Evolutionary conservation across 2,888 invertebrate genomes (phyloP).

Genomic region (Amblyjoppa fuscipennis): DNA sequence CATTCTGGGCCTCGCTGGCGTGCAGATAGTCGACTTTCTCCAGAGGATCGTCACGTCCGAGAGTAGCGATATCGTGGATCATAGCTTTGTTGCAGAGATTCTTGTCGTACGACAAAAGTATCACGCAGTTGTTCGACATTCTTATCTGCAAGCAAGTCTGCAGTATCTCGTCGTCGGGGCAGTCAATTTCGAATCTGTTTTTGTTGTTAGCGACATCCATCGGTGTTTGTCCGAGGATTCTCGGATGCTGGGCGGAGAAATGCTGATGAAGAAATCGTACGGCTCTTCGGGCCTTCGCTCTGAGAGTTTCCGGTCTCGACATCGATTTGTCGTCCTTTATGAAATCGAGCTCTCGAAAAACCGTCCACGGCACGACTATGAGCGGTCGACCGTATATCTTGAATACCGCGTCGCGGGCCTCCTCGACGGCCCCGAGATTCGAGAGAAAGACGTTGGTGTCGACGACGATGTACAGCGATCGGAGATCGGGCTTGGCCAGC

Average conservation of each 20-base stretch:
- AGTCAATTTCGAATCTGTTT: constrained; percentile 76
- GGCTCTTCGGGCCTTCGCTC: constrained; percentile 79
- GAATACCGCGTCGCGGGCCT: constrained; percentile 76
- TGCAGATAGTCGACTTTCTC: constrained; percentile 79
- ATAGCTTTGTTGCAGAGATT: constrained; percentile 84
- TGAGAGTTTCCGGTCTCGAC: constrained; percentile 72
- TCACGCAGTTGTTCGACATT: constrained; percentile 77
- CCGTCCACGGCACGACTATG: constrained; percentile 83
- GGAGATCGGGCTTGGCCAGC: neutral
- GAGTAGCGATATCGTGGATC: constrained; percentile 78
- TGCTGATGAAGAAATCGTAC: constrained; percentile 79
- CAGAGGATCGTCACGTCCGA: constrained; percentile 79
- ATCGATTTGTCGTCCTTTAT: constrained; percentile 80
- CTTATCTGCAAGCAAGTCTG: constrained; percentile 85
- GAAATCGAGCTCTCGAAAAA: constrained; percentile 83
- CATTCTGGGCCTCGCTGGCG: constrained; percentile 66
- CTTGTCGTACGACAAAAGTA: constrained; percentile 83
- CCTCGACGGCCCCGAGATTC: constrained; percentile 78
- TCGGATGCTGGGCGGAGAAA: constrained; percentile 80
- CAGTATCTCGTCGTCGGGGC: constrained; percentile 85
- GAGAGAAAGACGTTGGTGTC: constrained; percentile 85
- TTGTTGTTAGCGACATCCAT: constrained; percentile 78
- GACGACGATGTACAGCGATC: constrained; percentile 80
- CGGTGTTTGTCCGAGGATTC: constrained; percentile 81
- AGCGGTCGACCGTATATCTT: constrained; percentile 78